These are phyloP conservation scores for Cynocephalus volans DNA, from an alignment of 2,113 vertebrate species.

Conservation along the genomic window DNA sequence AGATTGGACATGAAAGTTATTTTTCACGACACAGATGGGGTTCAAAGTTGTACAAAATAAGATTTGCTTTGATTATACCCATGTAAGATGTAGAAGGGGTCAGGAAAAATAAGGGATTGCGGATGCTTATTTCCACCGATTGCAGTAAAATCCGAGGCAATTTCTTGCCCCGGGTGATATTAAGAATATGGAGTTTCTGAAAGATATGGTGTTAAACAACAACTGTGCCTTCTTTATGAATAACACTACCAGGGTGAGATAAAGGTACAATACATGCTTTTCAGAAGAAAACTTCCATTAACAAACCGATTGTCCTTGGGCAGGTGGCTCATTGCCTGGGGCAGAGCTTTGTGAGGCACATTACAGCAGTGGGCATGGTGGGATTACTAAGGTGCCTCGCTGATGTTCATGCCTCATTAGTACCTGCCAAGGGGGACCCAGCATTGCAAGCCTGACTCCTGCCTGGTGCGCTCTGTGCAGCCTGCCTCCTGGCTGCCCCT, in stretches of 20 bases:
- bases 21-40: not conserved
- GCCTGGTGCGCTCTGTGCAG: not conserved
- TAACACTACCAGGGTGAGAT: not conserved
- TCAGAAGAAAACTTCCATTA: conserved; percentile 29
- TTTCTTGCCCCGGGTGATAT: not conserved
- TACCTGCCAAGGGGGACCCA: not conserved
- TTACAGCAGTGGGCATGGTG: not conserved
- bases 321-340: conserved; percentile 37
- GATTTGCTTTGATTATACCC: not conserved
- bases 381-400: not conserved
- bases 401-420: not conserved
- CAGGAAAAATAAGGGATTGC: not conserved
- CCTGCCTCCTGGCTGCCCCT: not conserved
- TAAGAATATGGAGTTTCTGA: not conserved
- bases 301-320: not conserved
- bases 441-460: not conserved
- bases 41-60: not conserved
- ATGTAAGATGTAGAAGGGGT: not conserved
- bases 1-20: not conserved
- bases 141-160: not conserved
- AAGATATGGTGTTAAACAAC: not conserved
- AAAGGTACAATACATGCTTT: not conserved
- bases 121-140: not conserved
- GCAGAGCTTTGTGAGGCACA: conserved; percentile 11
- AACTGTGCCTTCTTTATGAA: not conserved